Conservation (phyloP, 2,888 invertebrate genomes). For the Trachelus stipa region DNA sequence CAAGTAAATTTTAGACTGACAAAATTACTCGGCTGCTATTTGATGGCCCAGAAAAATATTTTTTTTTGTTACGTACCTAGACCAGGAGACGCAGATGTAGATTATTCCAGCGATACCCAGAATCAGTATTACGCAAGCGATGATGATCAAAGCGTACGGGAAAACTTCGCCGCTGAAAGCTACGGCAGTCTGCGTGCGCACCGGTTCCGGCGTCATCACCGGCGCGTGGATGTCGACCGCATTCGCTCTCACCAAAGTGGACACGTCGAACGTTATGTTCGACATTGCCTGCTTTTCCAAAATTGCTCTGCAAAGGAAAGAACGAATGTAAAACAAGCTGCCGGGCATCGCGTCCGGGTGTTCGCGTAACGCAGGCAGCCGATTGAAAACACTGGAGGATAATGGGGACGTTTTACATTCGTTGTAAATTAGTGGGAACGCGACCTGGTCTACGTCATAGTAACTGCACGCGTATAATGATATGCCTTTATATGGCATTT, state of each 20-base stretch:
- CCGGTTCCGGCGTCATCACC: slow-evolving; percentile 67
- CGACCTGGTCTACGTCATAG: not conserved
- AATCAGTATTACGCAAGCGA: slow-evolving; percentile 90
- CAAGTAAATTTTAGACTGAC: not conserved
- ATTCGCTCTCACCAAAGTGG: slow-evolving; percentile 76
- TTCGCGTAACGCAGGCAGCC: not conserved
- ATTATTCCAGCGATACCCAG: slow-evolving; percentile 89
- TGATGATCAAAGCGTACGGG: slow-evolving; percentile 88
- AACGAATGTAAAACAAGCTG: not conserved
- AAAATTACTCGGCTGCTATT: not conserved
- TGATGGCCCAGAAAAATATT: too few relatives aligned
- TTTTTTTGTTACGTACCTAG: slow-evolving; percentile 73
- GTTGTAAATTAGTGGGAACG: not conserved
- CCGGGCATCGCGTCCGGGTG: not conserved
- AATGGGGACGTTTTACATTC: not conserved
- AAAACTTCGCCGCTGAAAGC: slow-evolving; percentile 78
- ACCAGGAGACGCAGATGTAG: slow-evolving; percentile 95
- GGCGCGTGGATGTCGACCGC: slow-evolving; percentile 77
- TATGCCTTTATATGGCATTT: not conserved
- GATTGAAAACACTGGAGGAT: not conserved
- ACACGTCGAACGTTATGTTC: slow-evolving; percentile 77
- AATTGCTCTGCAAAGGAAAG: slow-evolving; percentile 66
- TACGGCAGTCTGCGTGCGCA: slow-evolving; percentile 69
- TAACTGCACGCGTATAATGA: not conserved
- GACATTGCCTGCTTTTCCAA: slow-evolving; percentile 74